Base-by-base conservation (phyloP, 2,113 vertebrate species). In the Passer domesticus region DNA sequence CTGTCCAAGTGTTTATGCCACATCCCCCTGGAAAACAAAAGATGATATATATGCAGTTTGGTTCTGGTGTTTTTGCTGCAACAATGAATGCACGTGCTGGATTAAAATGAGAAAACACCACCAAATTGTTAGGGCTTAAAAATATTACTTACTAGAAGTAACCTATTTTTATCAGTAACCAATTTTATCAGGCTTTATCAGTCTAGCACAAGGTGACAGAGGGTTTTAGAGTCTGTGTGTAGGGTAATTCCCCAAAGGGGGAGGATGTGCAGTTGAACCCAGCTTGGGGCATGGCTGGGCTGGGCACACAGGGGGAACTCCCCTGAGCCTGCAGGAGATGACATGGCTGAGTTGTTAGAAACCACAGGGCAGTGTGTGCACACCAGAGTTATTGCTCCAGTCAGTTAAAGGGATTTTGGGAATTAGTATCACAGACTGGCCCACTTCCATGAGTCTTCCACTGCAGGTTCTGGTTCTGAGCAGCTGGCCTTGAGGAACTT, bases 311-410 rank as follows among this genome's bases (percentile, higher is more conserved):
- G 43, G 33, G 39, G 59, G 25, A 68, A 1, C 28, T 50, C 13
- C 0, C 46, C 21, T 1, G 9, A 16, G 27, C 18, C 74, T 39
- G 75, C 50, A 56, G 73, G 3, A n/a, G 63, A 1, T 49, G 16
- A 13, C 7, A 0, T 1, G 28, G 39, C 2, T 15, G 47, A 8
- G 1, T 0, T 41, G 44, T 13, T 6, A 7, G 55, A 62, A 85
- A 78, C 67, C 31, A 23, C n/a, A 37, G 49, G 1, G 18, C 25
- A 15, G 23, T 10, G 5, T 27, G 39, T 59, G 82, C 18, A 7
- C 11, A 6, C 15, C 47, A 44, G 30, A 39, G n/a, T 13, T 11
- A 7, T 27, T 4, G 6, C 43, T 49, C 6, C 9, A 6, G 6
- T 19, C 8, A 3, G 1, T 47, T 43, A 18, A 70, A 70, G 31